Evolutionary conservation across 2,888 invertebrate genomes (phyloP).

Genomic region (Euclidia mi): DNA sequence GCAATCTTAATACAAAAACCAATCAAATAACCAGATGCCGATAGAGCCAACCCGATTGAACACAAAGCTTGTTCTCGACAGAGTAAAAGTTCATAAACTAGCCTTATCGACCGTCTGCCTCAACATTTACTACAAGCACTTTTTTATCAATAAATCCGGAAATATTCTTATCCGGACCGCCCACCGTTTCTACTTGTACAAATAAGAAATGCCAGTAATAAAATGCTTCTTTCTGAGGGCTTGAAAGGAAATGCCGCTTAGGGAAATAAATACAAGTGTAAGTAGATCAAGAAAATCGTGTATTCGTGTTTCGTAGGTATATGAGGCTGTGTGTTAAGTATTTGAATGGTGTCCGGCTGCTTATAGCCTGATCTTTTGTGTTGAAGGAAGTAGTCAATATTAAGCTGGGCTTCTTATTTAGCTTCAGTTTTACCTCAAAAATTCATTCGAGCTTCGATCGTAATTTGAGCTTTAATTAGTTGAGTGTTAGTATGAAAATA

Average conservation of each 20-base stretch:
- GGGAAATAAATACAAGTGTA: constrained; percentile 24
- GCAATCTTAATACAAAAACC: neutral
- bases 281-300: constrained; percentile 6
- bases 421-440: too few species aligned
- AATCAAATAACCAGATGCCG: constrained; percentile 11
- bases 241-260: constrained; percentile 19
- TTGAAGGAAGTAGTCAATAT: too few species aligned
- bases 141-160: constrained; percentile 12
- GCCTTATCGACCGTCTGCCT: constrained; percentile 3
- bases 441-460: too few species aligned
- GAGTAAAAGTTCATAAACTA: constrained; percentile 16
- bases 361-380: too few species aligned
- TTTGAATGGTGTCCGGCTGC: too few species aligned
- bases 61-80: constrained; percentile 3
- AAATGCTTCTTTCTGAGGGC: constrained; percentile 20
- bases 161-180: constrained; percentile 11
- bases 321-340: too few species aligned
- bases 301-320: too few species aligned
- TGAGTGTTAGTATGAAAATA: too few species aligned
- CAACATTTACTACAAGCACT: constrained; percentile 8
- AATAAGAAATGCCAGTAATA: constrained; percentile 27
- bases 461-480: too few species aligned
- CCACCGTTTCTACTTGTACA: constrained; percentile 9
- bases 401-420: too few species aligned
- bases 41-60: constrained; percentile 6